phyloP scores from a whole-genome alignment of 2,888 invertebrate species.

The Orthonevra nobilis region DNA sequence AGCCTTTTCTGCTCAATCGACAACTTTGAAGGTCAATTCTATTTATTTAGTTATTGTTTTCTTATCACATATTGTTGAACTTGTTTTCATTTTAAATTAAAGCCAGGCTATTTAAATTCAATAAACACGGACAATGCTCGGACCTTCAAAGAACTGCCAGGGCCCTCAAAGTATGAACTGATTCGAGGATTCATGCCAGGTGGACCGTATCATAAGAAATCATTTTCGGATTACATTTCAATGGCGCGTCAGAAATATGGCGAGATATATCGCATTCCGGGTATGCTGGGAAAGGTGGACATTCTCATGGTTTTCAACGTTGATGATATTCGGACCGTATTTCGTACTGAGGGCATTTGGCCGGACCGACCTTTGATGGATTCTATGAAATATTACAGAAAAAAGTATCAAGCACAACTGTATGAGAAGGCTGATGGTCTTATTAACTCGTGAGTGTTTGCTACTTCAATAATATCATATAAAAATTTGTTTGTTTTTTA shows the following conservation, averaged over 20 bases:
- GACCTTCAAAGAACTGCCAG: slow-evolving; percentile 74
- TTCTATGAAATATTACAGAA: slow-evolving; percentile 78
- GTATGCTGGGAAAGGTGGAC: slow-evolving; percentile 73
- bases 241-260: slow-evolving; percentile 75
- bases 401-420: slow-evolving; percentile 70
- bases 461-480: too few relatives aligned
- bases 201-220: slow-evolving; percentile 72
- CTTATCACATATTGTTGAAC: too few relatives aligned
- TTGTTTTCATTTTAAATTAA: too few relatives aligned
- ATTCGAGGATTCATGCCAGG: slow-evolving; percentile 74
- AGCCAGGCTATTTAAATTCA: too few relatives aligned
- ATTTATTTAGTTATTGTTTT: too few relatives aligned
- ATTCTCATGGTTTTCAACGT: slow-evolving; percentile 80
- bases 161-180: slow-evolving; percentile 73
- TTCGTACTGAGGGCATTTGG: slow-evolving; percentile 71
- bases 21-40: too few relatives aligned
- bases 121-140: slow-evolving; percentile 73
- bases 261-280: slow-evolving; percentile 77
- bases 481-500: too few relatives aligned
- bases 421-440: slow-evolving; percentile 70
- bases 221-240: slow-evolving; percentile 15
- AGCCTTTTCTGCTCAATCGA: too few relatives aligned
- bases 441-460: slow-evolving; percentile 59
- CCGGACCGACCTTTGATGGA: slow-evolving; percentile 75
- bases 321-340: slow-evolving; percentile 79